phyloP scores from a whole-genome alignment of 2,797 vertebrate species.

The Graptemys geographica region DNA sequence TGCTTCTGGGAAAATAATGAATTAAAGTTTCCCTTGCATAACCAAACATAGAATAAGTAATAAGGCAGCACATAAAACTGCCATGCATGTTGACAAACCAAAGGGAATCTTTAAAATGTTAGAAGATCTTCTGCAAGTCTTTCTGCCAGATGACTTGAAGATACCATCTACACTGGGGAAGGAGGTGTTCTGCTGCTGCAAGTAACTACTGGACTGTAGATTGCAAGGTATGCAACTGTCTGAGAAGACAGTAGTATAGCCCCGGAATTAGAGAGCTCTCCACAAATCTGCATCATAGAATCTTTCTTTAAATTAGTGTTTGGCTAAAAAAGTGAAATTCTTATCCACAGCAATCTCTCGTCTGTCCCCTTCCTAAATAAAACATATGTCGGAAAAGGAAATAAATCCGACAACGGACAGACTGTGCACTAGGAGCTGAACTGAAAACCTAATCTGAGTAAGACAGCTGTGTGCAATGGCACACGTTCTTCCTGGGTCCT shows the following conservation, averaged over 20 bases:
- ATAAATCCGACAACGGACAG: not conserved
- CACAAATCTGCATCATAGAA: not conserved
- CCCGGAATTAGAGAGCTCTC: not conserved
- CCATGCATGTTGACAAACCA: rapidly evolving
- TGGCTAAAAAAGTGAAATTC: not conserved
- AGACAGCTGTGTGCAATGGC: not conserved
- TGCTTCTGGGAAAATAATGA: not conserved
- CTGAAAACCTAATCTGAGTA: not conserved
- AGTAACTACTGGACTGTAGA: not conserved
- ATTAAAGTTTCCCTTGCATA: not conserved
- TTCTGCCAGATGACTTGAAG: not conserved
- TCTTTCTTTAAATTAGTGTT: not conserved
- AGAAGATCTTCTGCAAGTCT: not conserved
- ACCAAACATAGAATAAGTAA: not conserved
- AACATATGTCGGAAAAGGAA: not conserved
- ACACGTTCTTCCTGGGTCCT: not conserved
- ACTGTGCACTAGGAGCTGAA: not conserved
- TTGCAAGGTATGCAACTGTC: rapidly evolving
- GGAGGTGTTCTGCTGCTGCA: not conserved
- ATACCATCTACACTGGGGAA: rapidly evolving
- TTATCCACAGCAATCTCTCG: not conserved
- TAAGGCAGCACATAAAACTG: not conserved
- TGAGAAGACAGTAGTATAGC: not conserved
- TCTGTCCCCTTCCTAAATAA: not conserved
- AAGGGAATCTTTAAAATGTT: not conserved